Conservation (phyloP, 2,888 invertebrate genomes). For the Pyrrhosoma nymphula region DNA sequence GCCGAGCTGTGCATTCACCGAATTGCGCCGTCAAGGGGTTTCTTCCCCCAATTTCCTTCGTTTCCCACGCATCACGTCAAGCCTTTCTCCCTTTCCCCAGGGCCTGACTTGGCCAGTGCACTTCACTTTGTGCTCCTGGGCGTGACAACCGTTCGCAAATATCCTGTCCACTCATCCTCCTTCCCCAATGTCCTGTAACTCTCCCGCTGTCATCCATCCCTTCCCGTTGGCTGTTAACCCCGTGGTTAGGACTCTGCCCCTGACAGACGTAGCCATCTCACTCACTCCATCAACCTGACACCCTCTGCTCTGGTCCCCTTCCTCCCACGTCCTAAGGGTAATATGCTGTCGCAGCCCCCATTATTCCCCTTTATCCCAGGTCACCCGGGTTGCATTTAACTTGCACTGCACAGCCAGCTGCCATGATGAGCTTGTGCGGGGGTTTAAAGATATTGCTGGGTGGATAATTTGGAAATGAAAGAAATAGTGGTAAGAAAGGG, state of each 20-base stretch:
- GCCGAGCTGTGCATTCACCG: neutral
- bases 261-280: neutral
- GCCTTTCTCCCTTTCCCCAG: neutral
- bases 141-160: neutral
- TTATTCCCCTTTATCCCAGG: neutral
- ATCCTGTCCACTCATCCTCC: neutral
- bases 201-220: neutral
- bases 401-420: neutral
- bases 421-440: neutral
- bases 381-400: neutral
- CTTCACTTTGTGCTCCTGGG: neutral
- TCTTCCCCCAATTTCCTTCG: neutral
- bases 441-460: neutral
- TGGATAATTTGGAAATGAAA: neutral
- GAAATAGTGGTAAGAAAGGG: neutral
- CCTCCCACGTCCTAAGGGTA: neutral
- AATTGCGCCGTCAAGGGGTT: neutral
- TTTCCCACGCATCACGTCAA: neutral
- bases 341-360: neutral
- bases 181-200: neutral
- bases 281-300: neutral
- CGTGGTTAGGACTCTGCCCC: neutral
- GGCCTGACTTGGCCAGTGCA: neutral
- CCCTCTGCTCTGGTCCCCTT: neutral
- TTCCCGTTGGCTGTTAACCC: neutral